A percentile compares a stretch with the other conserved stretches of the same genome.
phyloP scores from a whole-genome alignment of 2,888 invertebrate species.

The Schizaphis graminum region DNA sequence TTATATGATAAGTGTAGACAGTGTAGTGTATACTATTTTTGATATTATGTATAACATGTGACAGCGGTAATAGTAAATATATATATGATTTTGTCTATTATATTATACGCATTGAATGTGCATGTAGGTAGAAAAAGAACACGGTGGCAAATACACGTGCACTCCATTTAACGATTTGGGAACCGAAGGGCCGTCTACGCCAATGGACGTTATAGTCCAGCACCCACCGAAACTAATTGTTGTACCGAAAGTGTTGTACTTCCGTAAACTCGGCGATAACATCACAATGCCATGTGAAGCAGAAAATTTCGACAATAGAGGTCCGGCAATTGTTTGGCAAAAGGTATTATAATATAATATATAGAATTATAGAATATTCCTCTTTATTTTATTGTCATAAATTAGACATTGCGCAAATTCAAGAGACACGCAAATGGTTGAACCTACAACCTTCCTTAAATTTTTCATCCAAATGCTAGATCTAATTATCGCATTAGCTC shows the following conservation, averaged over 20 bases:
- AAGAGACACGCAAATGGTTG: not conserved
- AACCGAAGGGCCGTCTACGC: constrained; percentile 85
- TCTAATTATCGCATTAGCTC: not conserved
- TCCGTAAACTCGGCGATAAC: constrained; percentile 84
- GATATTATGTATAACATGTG: not conserved
- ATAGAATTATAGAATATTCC: not conserved
- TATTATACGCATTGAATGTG: not conserved
- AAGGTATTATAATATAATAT: constrained; percentile 72
- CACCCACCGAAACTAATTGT: constrained; percentile 86
- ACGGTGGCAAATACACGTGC: constrained; percentile 91
- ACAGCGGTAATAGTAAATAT: no score
- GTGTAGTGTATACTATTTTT: no score
- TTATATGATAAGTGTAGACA: not conserved
- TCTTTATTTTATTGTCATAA: not conserved
- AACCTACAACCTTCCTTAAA: not conserved
- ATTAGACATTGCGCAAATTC: not conserved
- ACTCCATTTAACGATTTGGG: constrained; percentile 92
- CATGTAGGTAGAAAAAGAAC: constrained; percentile 80
- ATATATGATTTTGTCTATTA: not conserved
- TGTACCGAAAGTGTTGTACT: constrained; percentile 86
- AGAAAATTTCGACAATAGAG: constrained; percentile 73
- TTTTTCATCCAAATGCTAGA: not conserved
- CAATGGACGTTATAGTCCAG: constrained; percentile 87
- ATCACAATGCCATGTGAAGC: constrained; percentile 88
- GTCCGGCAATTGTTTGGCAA: constrained; percentile 79